Conservation (phyloP, 2,797 vertebrate genomes). For the Tokudaia muenninki region DNA sequence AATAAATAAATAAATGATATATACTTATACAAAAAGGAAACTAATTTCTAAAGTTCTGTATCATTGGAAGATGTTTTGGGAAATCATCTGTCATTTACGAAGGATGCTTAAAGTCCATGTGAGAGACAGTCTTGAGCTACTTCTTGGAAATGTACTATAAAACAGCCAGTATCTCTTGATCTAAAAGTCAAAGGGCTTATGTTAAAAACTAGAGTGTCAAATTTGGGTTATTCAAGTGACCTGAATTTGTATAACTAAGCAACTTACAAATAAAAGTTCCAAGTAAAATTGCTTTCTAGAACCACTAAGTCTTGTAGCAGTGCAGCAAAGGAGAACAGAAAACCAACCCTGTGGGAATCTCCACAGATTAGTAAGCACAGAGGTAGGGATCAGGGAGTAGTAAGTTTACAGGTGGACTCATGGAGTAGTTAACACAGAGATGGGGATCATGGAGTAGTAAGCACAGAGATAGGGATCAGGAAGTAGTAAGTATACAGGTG, state of each 20-base stretch:
- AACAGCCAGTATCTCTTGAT: not conserved
- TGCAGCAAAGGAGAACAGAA: not conserved
- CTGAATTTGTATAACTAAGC: constrained; percentile 7
- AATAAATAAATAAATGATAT: not conserved
- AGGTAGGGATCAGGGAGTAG: too few species aligned
- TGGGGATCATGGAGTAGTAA: too few species aligned
- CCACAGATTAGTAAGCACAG: not conserved
- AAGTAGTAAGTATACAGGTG: too few species aligned
- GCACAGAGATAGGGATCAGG: too few species aligned
- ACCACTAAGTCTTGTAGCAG: not conserved
- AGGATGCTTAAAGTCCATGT: not conserved
- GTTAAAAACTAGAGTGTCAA: not conserved
- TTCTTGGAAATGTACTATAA: not conserved
- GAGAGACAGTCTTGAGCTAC: not conserved
- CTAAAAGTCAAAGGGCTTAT: not conserved
- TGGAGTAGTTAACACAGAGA: too few species aligned
- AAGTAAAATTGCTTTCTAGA: constrained; percentile 20
- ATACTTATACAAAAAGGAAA: not conserved
- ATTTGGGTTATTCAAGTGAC: not conserved
- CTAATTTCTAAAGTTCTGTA: not conserved
- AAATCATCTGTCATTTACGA: constrained; percentile 1
- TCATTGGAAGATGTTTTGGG: not conserved
- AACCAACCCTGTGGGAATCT: not conserved
- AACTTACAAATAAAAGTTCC: not conserved
- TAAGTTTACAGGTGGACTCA: too few species aligned